Conservation (phyloP, 2,888 invertebrate genomes). For the Tetragonisca angustula region DNA sequence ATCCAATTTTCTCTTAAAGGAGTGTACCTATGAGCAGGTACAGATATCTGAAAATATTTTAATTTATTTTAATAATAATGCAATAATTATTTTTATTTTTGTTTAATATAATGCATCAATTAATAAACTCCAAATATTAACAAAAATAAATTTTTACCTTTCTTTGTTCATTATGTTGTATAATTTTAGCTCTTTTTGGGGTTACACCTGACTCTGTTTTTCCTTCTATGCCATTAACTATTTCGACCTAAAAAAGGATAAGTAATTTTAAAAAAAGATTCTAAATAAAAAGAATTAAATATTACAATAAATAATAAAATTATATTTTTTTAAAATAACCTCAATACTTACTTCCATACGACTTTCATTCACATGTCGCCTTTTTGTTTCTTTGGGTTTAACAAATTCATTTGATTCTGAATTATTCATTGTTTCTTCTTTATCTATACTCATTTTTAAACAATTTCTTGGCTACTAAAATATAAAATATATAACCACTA, state of each 20-base stretch:
- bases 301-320: neutral
- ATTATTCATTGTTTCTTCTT: conserved; percentile 16
- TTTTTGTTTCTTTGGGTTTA: conserved; percentile 33
- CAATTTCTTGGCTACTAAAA: conserved; percentile 6
- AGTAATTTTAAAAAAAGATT: neutral
- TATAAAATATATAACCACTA: neutral
- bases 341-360: conserved; percentile 59
- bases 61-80: neutral
- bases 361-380: conserved; percentile 51
- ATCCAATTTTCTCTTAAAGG: conserved; percentile 98
- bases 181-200: conserved; percentile 73
- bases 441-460: conserved; percentile 36
- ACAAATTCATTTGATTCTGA: conserved; percentile 13
- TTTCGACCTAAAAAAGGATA: conserved; percentile 85
- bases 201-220: conserved; percentile 82
- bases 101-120: neutral
- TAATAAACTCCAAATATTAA: neutral
- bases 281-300: neutral
- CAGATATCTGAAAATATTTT: conserved; percentile 86
- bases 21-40: conserved; percentile 97
- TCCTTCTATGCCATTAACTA: conserved; percentile 88
- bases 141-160: conserved; percentile 69
- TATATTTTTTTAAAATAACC: conserved; percentile 34
- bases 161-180: conserved; percentile 76
- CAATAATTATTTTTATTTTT: neutral